Base-by-base conservation (phyloP, 2,113 vertebrate genomes). In the Hippocampus barbouri region DNA sequence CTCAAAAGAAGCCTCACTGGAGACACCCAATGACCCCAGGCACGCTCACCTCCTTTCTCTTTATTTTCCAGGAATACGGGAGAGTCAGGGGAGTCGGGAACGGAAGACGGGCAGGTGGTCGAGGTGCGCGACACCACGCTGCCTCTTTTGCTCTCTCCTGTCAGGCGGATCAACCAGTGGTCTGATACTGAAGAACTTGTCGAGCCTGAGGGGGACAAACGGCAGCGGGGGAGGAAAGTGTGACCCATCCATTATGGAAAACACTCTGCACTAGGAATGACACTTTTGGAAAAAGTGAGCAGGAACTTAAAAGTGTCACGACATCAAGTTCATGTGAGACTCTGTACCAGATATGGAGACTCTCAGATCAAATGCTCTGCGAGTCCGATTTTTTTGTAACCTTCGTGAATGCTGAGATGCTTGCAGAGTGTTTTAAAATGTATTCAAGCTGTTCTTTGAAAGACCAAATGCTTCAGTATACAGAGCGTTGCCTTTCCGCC, bases 81-180 rank as follows among this genome's bases (percentile, higher is more conserved):
- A 10, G 91, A 91, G 74, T 92, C 90, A 0, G 92, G 92, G 0
- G 84, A 82, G 79, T 82, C 83, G 0, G 91, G 89, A 21, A 85
- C 23, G 43, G 87, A 88, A 15, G 92, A 87, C 2, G 89, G 85
- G 59, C 59, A 87, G 30, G 89, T 88, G 43, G 89, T 89, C 5
- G 92, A 91, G 23, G 81, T 87, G 10, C 87, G 85, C 45, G 93
- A 94, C 45, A 89, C 80, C 40, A 93, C 16, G 27, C 94, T 92
- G 47, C 90, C 91, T 71, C 84, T 69, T 0, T 87, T 87, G 74
- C 90, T 89, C 67, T 91, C 81, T 69, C 82, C 90, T 0, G 89
- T 90, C 2, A 98, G 90, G 20, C 93, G 89, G 43, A 94, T 69
- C 2, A 95, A 87, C 96, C 96, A 97, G 84, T 97, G 96, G 41